Base-by-base conservation (phyloP, 1,140 invertebrate genomes). In the Andricus grossulariae region DNA sequence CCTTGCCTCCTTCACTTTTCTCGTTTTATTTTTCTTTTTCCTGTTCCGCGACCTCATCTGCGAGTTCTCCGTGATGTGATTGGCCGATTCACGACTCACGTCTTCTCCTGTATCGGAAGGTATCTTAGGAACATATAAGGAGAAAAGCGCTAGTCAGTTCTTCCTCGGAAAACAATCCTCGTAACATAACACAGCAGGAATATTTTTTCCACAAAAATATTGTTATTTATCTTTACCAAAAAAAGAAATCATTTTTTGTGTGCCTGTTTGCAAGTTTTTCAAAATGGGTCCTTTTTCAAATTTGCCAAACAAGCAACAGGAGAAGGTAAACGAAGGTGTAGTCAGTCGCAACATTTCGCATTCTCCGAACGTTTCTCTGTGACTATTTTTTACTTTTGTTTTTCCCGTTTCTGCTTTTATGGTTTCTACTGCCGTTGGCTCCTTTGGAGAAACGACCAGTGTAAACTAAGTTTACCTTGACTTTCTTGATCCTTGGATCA, bases 331-430 rank as follows among this genome's bases (percentile, higher is more conserved):
- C 8, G 57, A 10, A 25, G 6, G 21, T 32, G 21, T 16, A 25
- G 32, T 16, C 11, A 32, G 19, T 55, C 32, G 57, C 39, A 60
- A 60, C 55, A 60, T 16, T 60, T 60, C 21, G 25, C 57, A 60
- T 60, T 60, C 57, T 60, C 16, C 57, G 57, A 60, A 32, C 25
- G 21, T 60, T 32, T 32, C 32, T 21, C 25, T 60, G 57, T 60
- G 25, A 32, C 19, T 60, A 32, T 60, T 60, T 60, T 60, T 60
- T 60, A 21, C 19, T 39, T 60, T 60, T 60, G 57, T 60, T 60
- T 60, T 60, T 32, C 25, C 57, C 25, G 21, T 60, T 60, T 32
- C 57, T 32, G 6, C 57, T 60, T 32, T 32, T 32, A 60, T 60
- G 54, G 54, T 55, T 55, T 55, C 52, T 55, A 11, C 52, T 55